Evolutionary conservation across 2,113 vertebrate genomes (phyloP).

Genomic region (Rhinogobius similis): DNA sequence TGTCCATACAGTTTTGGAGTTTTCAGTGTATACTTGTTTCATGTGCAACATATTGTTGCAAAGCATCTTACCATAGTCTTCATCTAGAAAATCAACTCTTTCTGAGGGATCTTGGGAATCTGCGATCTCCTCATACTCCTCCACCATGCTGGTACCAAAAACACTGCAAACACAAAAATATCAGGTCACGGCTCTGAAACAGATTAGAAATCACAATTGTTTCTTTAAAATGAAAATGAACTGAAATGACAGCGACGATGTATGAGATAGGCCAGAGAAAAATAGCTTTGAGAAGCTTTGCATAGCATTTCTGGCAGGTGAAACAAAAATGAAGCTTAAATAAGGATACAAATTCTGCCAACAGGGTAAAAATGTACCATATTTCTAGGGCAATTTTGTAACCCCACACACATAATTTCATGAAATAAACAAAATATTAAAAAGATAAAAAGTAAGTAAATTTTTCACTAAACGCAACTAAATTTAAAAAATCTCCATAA

Average conservation of each 20-base stretch:
- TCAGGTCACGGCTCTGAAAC: slow-evolving; percentile 9
- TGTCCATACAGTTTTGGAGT: not conserved
- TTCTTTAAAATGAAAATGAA: not conserved
- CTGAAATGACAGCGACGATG: not conserved
- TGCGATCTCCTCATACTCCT: slow-evolving; percentile 98
- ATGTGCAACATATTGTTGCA: no score
- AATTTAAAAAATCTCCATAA: no score
- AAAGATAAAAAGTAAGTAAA: no score
- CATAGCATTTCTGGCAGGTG: no score
- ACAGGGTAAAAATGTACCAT: no score
- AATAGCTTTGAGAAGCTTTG: not conserved
- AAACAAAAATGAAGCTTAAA: no score
- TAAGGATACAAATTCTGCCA: no score
- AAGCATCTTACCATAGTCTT: slow-evolving; percentile 87
- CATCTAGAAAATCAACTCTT: slow-evolving; percentile 90
- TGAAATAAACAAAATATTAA: no score
- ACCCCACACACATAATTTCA: no score
- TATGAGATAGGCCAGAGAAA: not conserved
- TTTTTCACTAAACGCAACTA: no score
- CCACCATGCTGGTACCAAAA: slow-evolving; percentile 99
- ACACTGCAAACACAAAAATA: slow-evolving; percentile 78
- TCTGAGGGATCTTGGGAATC: slow-evolving; percentile 96
- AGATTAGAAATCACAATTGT: not conserved
- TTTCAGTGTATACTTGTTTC: not conserved
- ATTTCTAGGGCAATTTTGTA: no score